Evolutionary conservation across 2,888 invertebrate genomes (phyloP), one percentile per base, ranked within the genome.

Genomic region (Drosophila kambysellisi): DNA sequence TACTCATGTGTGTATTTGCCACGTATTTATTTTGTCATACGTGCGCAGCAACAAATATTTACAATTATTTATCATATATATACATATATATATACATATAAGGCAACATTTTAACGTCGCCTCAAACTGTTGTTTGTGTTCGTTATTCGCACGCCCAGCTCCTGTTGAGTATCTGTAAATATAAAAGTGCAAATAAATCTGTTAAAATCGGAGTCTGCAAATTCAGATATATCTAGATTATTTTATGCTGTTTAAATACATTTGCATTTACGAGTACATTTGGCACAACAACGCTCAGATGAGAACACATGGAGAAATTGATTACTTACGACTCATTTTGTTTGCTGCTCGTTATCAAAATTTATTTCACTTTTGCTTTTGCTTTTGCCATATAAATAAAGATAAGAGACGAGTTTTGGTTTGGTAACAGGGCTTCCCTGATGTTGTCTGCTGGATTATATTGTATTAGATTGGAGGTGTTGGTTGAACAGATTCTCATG

Each of bases 281-380:
- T 70, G 60, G 32, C 43, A 46, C 52, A 50, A 54, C 43, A 56
- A 48, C 57, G 59, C 60, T 41, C 58, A 61, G 73, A 65, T 74
- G 83, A 82, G 77, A 85, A 83, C 88, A 85, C 86, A 89, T 88
- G 86, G 70, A 83, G 70, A 81, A 88, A 88, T 88, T 90, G 86
- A 87, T 87, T 90, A 82, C 86, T 90, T 82, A 90, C 83, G 88
- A 90, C 86, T 90, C 90, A 90, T 90, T 87, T 87, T 90, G 82
- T 73, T 70, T 65, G 68, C 63, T 41, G 82, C 87, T 89, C 84
- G 84, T 89, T 84, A 84, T 79, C 25, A 66, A 74, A 70, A 77
- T 79, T 75, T 79, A 81, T 81, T 73, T 81, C 73, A 82, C 60
- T 71, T 72, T 30, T 35, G 65, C 60, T 71, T 72, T 30, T 35